Conservation (phyloP, 92 coral and sea anemone species). For the Parazoanthus atlanticus region DNA sequence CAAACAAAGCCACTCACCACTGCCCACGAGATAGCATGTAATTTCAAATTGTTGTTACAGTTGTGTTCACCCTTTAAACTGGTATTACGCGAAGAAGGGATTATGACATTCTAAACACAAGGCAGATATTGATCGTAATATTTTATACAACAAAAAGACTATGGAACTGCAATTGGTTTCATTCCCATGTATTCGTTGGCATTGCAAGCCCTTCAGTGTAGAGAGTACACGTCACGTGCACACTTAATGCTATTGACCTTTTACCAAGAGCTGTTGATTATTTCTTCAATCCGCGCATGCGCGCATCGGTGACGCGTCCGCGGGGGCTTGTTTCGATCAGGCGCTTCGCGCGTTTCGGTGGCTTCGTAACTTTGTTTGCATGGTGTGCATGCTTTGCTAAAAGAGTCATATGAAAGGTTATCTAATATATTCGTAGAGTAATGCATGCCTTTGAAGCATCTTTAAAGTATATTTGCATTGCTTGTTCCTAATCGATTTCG, state of each 20-base stretch:
- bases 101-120: not conserved
- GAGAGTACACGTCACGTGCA: not conserved
- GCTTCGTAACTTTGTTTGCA: conserved; percentile 2
- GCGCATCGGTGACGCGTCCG: not conserved
- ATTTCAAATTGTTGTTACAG: not conserved
- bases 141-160: conserved; percentile 15
- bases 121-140: not conserved
- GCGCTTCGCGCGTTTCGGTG: conserved; percentile 17
- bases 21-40: not conserved
- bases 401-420: not conserved
- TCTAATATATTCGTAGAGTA: not conserved
- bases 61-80: too few relatives aligned
- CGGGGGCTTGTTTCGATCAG: not conserved
- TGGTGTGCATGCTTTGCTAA: conserved; percentile 10
- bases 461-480: not conserved
- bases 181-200: conserved; percentile 36
- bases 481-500: not conserved
- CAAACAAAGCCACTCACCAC: not conserved
- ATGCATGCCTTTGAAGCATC: conserved; percentile 5
- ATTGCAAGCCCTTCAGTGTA: conserved; percentile 24
- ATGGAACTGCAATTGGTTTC: conserved; percentile 32
- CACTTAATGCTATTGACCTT: too few relatives aligned
- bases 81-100: not conserved
- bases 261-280: not conserved
- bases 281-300: conserved; percentile 33